Evolutionary conservation across 1,140 invertebrate species (phyloP).

Genomic region (Phymastichus coffea): DNA sequence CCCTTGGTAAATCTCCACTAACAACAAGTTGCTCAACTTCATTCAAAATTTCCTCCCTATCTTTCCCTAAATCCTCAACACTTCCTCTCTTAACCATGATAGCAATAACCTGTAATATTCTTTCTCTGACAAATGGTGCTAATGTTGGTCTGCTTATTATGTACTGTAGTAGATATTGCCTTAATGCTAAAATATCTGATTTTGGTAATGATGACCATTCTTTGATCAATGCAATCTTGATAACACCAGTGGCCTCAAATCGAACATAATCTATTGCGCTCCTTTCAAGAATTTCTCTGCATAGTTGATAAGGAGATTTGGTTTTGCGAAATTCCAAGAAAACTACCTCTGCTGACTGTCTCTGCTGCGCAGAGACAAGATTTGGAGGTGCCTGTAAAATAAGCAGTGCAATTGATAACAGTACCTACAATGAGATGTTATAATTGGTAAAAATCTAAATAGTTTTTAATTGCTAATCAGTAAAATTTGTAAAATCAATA

Average conservation of each 20-base stretch:
- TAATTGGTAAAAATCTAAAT: background rate
- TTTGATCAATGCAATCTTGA: constrained; percentile 79
- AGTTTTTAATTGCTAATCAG: background rate
- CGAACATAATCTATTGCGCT: constrained; percentile 79
- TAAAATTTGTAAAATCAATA: background rate
- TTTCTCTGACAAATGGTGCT: constrained; percentile 64
- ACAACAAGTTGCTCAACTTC: constrained; percentile 74
- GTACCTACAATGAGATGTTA: background rate
- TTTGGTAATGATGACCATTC: constrained; percentile 75
- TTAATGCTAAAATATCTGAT: constrained; percentile 69
- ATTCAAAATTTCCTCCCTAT: constrained; percentile 68
- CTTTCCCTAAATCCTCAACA: constrained; percentile 69
- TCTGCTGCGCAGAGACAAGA: constrained; percentile 73
- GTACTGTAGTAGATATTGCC: constrained; percentile 78
- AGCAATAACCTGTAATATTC: constrained; percentile 75
- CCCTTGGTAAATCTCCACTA: constrained; percentile 63
- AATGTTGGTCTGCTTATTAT: constrained; percentile 67
- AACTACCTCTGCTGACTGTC: constrained; percentile 75
- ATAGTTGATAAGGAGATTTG: constrained; percentile 78
- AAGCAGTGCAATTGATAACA: too few relatives aligned
- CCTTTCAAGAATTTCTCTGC: constrained; percentile 78
- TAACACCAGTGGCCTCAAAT: constrained; percentile 82
- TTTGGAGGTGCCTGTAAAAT: constrained; percentile 78
- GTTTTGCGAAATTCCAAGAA: constrained; percentile 81
- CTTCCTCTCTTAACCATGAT: constrained; percentile 84